Evolutionary conservation across 2,113 vertebrate species (phyloP).

Genomic region (Panthera leo): DNA sequence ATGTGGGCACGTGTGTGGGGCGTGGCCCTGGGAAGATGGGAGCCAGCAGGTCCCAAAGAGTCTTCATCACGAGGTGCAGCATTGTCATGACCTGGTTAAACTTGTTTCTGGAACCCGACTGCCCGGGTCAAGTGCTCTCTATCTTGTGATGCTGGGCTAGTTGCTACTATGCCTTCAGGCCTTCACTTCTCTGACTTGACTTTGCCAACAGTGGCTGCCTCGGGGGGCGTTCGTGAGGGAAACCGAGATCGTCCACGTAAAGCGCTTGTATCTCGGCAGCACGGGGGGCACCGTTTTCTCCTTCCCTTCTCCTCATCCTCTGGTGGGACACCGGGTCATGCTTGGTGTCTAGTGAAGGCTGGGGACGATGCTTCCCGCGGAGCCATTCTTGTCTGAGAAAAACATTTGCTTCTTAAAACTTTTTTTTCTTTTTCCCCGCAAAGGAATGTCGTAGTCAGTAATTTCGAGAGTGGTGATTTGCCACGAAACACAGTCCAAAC

Average conservation of each 20-base stretch:
- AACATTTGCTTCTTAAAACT: background rate
- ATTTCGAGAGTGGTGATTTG: background rate
- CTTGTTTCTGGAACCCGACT: background rate
- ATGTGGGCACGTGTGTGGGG: background rate
- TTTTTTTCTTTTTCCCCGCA: background rate
- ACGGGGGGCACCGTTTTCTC: rapidly evolving
- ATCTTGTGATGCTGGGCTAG: background rate
- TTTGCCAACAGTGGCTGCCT: background rate
- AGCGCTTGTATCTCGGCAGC: too few relatives aligned
- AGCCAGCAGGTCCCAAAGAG: background rate
- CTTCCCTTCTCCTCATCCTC: background rate
- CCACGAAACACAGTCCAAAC: background rate
- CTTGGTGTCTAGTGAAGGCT: background rate
- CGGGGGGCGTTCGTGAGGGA: background rate
- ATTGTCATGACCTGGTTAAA: background rate
- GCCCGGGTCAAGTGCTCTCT: background rate
- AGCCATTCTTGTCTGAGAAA: background rate
- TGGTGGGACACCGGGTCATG: background rate
- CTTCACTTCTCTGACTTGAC: background rate
- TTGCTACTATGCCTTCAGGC: background rate
- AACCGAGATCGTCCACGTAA: too few relatives aligned
- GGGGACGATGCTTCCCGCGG: background rate
- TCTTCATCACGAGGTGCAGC: background rate
- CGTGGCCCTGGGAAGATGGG: background rate
- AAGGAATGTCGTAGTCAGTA: background rate